Evolutionary conservation across 1,140 invertebrate genomes (phyloP).

Genomic region (Calephelis virginiensis): DNA sequence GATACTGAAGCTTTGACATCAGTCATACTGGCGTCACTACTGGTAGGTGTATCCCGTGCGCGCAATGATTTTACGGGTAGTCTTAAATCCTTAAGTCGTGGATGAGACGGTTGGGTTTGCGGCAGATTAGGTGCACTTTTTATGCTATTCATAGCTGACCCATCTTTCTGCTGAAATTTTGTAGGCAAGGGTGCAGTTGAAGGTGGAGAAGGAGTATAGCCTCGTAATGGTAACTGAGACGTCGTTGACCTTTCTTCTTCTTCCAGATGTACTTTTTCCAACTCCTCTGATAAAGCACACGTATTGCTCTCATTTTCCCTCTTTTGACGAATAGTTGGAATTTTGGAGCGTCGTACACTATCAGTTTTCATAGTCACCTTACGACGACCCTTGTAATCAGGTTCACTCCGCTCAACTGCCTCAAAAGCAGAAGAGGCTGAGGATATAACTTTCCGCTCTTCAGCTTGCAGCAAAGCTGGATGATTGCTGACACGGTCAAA

Average conservation of each 20-base stretch:
- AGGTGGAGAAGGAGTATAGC: constrained; percentile 87
- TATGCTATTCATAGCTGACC: constrained; percentile 86
- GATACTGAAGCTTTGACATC: constrained; percentile 66
- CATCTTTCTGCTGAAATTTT: constrained; percentile 87
- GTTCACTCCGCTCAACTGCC: constrained; percentile 66
- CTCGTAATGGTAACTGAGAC: constrained; percentile 77
- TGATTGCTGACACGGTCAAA: constrained; percentile 89
- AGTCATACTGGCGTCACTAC: constrained; percentile 82
- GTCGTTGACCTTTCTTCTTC: constrained; percentile 76
- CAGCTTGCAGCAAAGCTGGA: constrained; percentile 83
- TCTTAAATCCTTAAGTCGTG: constrained; percentile 84
- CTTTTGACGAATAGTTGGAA: constrained; percentile 79
- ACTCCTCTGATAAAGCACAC: constrained; percentile 79
- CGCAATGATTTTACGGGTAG: constrained; percentile 82
- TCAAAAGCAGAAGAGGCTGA: constrained; percentile 73
- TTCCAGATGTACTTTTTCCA: constrained; percentile 82
- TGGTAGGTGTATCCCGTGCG: constrained; percentile 80
- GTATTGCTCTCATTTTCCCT: constrained; percentile 79
- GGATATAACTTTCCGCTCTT: constrained; percentile 71
- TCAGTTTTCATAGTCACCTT: constrained; percentile 75
- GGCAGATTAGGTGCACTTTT: constrained; percentile 87
- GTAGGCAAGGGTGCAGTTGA: constrained; percentile 88
- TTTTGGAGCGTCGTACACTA: constrained; percentile 79
- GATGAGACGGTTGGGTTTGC: constrained; percentile 83
- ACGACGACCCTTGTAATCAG: constrained; percentile 69